Evolutionary conservation across 2,888 invertebrate genomes (phyloP).

Genomic region (Drosophila vallismaia): DNA sequence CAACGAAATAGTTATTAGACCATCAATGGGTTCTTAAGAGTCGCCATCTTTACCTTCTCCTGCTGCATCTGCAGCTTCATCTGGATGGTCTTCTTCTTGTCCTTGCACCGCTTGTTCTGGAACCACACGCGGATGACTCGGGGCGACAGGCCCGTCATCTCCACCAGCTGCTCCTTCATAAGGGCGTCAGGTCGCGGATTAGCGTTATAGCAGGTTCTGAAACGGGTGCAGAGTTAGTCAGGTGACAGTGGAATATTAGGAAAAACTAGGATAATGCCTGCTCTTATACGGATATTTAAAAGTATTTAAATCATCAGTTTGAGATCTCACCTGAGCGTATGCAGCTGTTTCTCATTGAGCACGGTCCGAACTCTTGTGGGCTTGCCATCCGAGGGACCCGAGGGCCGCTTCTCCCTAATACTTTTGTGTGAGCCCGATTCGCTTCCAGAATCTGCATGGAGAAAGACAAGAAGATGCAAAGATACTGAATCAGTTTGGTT

Average conservation of each 20-base stretch:
- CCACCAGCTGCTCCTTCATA: conserved; percentile 99
- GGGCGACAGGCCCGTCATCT: conserved; percentile 99
- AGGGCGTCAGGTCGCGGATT: conserved; percentile 99
- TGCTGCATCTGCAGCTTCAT: conserved; percentile 99
- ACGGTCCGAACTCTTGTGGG: conserved; percentile 99
- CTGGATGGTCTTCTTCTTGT: conserved; percentile 98
- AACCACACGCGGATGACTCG: conserved; percentile 99
- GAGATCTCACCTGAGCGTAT: conserved; percentile 91
- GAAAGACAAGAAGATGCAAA: conserved; percentile 8
- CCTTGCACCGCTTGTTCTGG: conserved; percentile 98
- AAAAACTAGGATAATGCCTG: no score
- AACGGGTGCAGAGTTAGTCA: no score
- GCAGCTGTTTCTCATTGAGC: conserved; percentile 98
- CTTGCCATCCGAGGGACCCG: conserved; percentile 90
- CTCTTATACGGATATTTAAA: background rate
- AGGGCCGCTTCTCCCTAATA: conserved; percentile 85
- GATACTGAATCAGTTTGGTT: conserved; percentile 38
- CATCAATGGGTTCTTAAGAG: background rate
- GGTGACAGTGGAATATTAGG: no score
- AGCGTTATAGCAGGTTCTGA: conserved; percentile 96
- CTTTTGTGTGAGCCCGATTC: conserved; percentile 96
- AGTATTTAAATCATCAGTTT: background rate
- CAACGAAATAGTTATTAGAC: background rate
- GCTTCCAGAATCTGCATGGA: conserved; percentile 92
- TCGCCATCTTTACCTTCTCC: conserved; percentile 91